Base-by-base conservation (phyloP, 1,140 invertebrate genomes). In the Trichomalopsis sarcophagae region DNA sequence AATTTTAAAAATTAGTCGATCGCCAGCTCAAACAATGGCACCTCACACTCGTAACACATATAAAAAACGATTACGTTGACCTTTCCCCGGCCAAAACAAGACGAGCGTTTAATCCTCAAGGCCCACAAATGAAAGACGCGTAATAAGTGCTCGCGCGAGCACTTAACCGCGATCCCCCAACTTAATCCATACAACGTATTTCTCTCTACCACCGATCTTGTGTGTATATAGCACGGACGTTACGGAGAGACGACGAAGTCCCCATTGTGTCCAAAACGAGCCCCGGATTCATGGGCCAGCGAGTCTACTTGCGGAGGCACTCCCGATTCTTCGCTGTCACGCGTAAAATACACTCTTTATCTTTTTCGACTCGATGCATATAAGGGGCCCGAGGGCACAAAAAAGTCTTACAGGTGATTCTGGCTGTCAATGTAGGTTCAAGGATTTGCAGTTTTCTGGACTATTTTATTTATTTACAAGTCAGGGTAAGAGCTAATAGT, bases 211-310 rank as follows among this genome's bases (percentile, higher is more conserved):
- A 9, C 27, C 23, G 68, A 71, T 71, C 23, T 71, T 13, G 68
- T 30, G 68, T 33, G 27, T n/a, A 71, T 3, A 13, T 4, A 27
- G 14, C 68, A 27, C 33, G 68, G 27, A n/a, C 66, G 66, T 69
- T 69, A 7, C n/a, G 23, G 2, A 69, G 68, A 11, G 68, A n/a
- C n/a, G n/a, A 7, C 68, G 68, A 27, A 6, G 13, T 17, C 14
- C 79, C 87, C 78, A 89, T 89, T 90, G 87, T 88, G 86, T 85
- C 88, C 87, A 86, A 89, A 91, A 90, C 86, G 87, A 90, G 83
- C 86, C 77, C 88, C 89, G 90, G 90, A 91, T 89, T 90, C 89
- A 90, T 87, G 90, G 90, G 88, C 89, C 89, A 90, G 90, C 87
- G 87, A 88, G 27, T 89, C 76, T 82, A 30, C 68, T 71, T 17